Evolutionary conservation across 2,888 invertebrate species (phyloP), one percentile per base, ranked within the genome.

Genomic region (Blastobasis adustella): DNA sequence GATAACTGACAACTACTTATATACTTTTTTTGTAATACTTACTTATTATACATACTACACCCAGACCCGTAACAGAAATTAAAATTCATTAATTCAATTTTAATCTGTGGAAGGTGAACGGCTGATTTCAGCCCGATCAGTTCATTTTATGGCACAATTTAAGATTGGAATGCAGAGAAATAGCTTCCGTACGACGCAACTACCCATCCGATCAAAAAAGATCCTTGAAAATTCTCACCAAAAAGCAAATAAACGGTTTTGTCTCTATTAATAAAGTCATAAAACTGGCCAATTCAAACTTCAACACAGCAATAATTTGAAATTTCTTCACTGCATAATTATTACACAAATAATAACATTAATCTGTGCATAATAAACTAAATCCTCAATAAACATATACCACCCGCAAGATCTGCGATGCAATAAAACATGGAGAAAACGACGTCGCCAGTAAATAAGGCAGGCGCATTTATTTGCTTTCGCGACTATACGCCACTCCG

Each of bases 391-490:
- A 49, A 49, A 50, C 42, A 52, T 41, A 47, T 60, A 57, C 61
- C 61, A 62, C 61, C 62, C 59, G 51, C 54, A 53, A 55, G 56
- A 56, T 50, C 52, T 57, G 55, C 55, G 50, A 57, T 49, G 52
- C 61, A 62, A 69, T 72, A 71, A 67, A 70, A 66, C 65, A 64
- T 57, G 60, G 63, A 56, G 61, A 62, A 64, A 66, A 63, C 61
- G 58, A 58, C 59, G 47, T 58, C 50, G 62, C 63, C 54, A 57
- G 62, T 69, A 67, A 66, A 68, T 70, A 69, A 62, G 64, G 57
- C 65, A 60, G 66, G 65, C 65, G 66, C 70, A 72, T 69, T 69
- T 72, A 68, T 73, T 65, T 49, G 40, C 49, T 46, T 49, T 50
- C 56, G 49, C 39, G 47, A 37, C n/a, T n/a, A n/a, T n/a, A n/a